These are phyloP conservation scores for Pachymerium ferrugineum DNA, from an alignment of 2,888 invertebrate genomes.

Conservation along the genomic window DNA sequence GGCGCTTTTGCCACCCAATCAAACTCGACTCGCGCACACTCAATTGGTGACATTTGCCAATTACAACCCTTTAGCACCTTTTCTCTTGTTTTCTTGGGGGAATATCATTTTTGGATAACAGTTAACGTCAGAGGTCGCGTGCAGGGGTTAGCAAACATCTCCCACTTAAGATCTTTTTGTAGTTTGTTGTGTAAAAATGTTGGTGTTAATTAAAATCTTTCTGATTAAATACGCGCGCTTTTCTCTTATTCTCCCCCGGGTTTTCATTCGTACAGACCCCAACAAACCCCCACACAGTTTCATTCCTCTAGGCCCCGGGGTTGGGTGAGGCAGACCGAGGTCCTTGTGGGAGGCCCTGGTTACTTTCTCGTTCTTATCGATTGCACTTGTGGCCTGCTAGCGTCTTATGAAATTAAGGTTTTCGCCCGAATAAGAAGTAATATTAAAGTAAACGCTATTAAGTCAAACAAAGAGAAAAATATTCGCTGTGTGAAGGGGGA, in stretches of 20 bases:
- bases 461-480: too few relatives aligned
- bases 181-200: background rate
- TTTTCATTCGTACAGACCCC: background rate
- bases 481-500: too few relatives aligned
- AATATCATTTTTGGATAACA: background rate
- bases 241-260: background rate
- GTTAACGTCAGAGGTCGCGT: background rate
- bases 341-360: conserved; percentile 21
- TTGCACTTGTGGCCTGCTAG: conserved; percentile 25
- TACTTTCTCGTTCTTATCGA: conserved; percentile 18
- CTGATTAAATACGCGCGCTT: conserved; percentile 18
- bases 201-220: conserved; percentile 1
- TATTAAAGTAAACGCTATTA: conserved; percentile 10
- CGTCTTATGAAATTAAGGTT: conserved; percentile 21
- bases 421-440: conserved; percentile 3
- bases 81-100: background rate
- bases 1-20: conserved; percentile 24
- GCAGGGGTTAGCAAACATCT: background rate
- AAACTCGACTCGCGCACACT: conserved; percentile 6
- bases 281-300: conserved; percentile 18
- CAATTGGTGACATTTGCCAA: conserved; percentile 27
- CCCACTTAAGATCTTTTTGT: background rate
- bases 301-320: background rate
- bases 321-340: background rate
- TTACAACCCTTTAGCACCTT: conserved; percentile 15